A percentile compares a stretch with the other conserved stretches of the same genome.
Evolutionary conservation across 1,140 invertebrate genomes (phyloP).

Genomic region (Drosophila ficusphila): DNA sequence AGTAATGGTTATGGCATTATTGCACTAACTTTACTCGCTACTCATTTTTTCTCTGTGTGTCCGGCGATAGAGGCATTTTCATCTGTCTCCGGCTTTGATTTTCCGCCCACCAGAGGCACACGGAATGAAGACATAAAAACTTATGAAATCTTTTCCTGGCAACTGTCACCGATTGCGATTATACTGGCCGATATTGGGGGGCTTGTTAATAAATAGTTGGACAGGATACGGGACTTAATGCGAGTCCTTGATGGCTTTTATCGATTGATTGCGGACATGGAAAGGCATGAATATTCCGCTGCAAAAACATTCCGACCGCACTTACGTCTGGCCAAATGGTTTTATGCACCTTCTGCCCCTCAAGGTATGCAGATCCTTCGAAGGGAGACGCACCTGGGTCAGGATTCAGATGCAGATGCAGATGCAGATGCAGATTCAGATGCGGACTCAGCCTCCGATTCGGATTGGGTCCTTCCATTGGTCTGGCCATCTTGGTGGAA

Average conservation of each 20-base stretch:
- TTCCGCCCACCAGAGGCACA: conserved; percentile 16
- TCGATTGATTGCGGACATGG: conserved; percentile 3
- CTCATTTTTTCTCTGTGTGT: conserved; percentile 23
- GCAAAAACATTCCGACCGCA: background rate
- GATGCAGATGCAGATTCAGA: background rate
- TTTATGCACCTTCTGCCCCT: conserved; percentile 11
- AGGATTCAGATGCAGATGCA: background rate
- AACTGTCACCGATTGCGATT: conserved; percentile 41
- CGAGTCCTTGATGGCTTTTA: background rate
- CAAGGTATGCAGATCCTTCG: conserved; percentile 6
- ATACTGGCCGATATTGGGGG: conserved; percentile 5
- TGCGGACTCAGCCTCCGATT: background rate
- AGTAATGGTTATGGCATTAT: background rate
- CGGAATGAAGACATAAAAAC: conserved; percentile 72
- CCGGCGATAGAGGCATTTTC: conserved; percentile 46
- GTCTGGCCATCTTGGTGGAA: conserved; percentile 8
- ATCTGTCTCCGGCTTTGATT: conserved; percentile 48
- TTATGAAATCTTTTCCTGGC: conserved; percentile 48
- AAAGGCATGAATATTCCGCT: background rate
- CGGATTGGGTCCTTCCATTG: background rate
- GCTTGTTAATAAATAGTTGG: conserved; percentile 31
- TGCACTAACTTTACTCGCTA: background rate
- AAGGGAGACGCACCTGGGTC: conserved; percentile 13
- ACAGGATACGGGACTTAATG: conserved; percentile 8
- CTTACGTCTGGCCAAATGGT: conserved; percentile 2